Base-by-base conservation (phyloP, 2,888 invertebrate species). In the Cerastoderma edule region DNA sequence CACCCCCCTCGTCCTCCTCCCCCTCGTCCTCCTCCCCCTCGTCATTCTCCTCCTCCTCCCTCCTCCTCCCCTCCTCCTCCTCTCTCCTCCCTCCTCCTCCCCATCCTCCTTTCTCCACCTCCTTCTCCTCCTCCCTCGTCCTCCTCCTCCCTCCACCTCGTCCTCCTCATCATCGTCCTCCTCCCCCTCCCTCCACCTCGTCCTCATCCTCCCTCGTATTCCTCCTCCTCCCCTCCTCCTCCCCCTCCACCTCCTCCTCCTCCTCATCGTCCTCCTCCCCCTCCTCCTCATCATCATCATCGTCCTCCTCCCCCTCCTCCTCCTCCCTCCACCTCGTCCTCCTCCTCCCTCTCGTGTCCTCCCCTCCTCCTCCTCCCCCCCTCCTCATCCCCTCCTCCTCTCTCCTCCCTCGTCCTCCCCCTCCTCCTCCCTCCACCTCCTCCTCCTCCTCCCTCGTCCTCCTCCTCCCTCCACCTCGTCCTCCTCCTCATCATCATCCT, bases 201-300 rank as follows among this genome's bases (percentile, higher is more conserved):
- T 16, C 44, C 10, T 16, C 44, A 13, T 16, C 44, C 44, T n/a
- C n/a, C n/a, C n/a, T n/a, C n/a, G n/a, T n/a, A n/a, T n/a, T n/a
- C n/a, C n/a, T n/a, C n/a, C n/a, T 44, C 44, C 44, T 44, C 44
- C 44, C 19, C 44, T 44, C 44, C 44, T 44, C 44, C 44, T 44
- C 10, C 19, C 44, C 19, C 10, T 16, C 44, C 19, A 8, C 44
- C 19, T 16, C 19, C 44, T 44, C 19, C 44, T n/a, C n/a, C n/a
- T n/a, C n/a, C n/a, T n/a, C n/a, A n/a, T n/a, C n/a, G n/a, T n/a
- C n/a, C n/a, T n/a, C n/a, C n/a, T n/a, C n/a, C n/a, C n/a, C n/a
- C n/a, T n/a, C n/a, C n/a, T n/a, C n/a, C n/a, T n/a, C n/a, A n/a
- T n/a, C n/a, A n/a, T n/a, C n/a, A n/a, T n/a, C n/a, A n/a, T n/a